These are phyloP conservation scores for Lithophane ornitopus DNA, from an alignment of 2,888 invertebrate genomes.

Conservation along the genomic window DNA sequence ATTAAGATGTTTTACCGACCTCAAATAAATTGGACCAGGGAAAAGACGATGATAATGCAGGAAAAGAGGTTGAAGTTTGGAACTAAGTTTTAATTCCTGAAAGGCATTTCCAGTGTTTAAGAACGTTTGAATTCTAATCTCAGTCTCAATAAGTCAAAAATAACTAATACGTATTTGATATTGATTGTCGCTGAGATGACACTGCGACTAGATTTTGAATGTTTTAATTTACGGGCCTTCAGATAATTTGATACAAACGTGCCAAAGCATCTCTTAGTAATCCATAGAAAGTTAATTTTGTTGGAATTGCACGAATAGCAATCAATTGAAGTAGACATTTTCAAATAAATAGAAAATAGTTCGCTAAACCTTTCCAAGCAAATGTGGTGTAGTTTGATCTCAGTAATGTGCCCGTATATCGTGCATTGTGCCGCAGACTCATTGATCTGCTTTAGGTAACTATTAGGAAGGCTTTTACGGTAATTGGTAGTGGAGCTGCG, in stretches of 20 bases:
- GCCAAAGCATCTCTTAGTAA: slow-evolving; percentile 2
- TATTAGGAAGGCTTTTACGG: slow-evolving; percentile 70
- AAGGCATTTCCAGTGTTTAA: background rate
- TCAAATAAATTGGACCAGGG: background rate
- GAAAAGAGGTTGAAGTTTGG: background rate
- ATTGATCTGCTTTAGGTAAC: slow-evolving; percentile 57
- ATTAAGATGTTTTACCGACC: background rate
- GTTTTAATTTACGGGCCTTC: background rate
- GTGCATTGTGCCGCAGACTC: slow-evolving; percentile 39
- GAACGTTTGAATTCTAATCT: background rate
- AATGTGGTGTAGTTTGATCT: slow-evolving; percentile 30
- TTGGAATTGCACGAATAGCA: slow-evolving; percentile 16
- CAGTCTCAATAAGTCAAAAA: background rate
- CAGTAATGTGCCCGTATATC: slow-evolving; percentile 50
- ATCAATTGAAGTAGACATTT: slow-evolving; percentile 33
- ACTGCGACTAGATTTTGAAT: too few species aligned
- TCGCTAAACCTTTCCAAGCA: slow-evolving; percentile 15
- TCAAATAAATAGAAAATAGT: slow-evolving; percentile 16
- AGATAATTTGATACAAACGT: background rate
- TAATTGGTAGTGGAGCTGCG: slow-evolving; percentile 66
- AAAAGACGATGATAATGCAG: background rate
- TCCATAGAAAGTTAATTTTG: slow-evolving; percentile 6
- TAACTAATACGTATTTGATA: background rate
- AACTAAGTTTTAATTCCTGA: background rate
- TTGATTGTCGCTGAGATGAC: background rate